phyloP scores from a whole-genome alignment of 2,113 vertebrate genomes.

The Alosa alosa region DNA sequence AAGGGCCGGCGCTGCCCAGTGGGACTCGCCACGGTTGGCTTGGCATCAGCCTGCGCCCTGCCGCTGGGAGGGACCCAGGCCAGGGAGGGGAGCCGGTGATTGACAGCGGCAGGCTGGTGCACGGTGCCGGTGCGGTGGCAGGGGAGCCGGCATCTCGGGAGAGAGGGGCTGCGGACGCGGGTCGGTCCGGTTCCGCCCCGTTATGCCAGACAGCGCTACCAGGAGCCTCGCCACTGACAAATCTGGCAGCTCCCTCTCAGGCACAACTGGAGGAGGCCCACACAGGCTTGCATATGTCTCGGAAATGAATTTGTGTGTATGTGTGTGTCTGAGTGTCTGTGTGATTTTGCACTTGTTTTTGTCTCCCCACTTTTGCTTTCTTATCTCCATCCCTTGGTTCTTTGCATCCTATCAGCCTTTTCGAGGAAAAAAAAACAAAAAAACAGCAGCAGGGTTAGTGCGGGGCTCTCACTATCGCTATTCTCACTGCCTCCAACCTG shows the following conservation, averaged over 20 bases:
- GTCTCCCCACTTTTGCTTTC: not conserved
- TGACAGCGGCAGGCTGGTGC: not conserved
- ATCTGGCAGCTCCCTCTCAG: not conserved
- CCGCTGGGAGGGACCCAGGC: constrained; percentile 8
- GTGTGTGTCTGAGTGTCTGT: not conserved
- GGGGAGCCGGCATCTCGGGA: not conserved
- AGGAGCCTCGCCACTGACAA: not conserved
- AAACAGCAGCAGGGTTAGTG: not conserved
- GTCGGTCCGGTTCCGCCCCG: not conserved
- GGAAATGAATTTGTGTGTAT: not conserved
- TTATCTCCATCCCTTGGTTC: not conserved
- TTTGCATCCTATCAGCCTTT: not conserved
- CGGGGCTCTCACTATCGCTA: not conserved
- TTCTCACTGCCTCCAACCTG: not conserved
- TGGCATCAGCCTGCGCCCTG: not conserved
- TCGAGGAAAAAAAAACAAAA: not conserved
- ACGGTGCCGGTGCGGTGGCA: not conserved
- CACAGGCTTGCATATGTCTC: not conserved
- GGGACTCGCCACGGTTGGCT: not conserved
- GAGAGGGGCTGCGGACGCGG: not conserved
- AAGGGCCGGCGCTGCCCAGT: not conserved
- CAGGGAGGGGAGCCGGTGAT: not conserved
- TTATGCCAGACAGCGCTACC: not conserved
- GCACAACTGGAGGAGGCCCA: not conserved
- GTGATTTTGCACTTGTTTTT: not conserved